phyloP scores from a whole-genome alignment of 2,888 invertebrate species.

The Zygothrica quintamaculata region DNA sequence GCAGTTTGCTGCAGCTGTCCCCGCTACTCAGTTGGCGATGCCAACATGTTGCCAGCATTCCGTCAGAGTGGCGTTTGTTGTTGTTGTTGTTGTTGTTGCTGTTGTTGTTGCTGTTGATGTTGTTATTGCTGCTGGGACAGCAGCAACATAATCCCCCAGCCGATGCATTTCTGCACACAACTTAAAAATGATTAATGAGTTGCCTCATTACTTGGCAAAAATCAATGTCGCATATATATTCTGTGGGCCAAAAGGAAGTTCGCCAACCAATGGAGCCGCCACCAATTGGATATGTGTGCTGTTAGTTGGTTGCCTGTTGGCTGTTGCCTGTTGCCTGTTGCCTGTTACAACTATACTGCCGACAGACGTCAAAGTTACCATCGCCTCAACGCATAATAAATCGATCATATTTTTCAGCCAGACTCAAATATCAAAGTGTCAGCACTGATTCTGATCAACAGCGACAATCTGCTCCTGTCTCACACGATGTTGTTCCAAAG shows the following conservation, averaged over 20 bases:
- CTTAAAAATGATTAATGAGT: slow-evolving; percentile 83
- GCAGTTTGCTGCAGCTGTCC: slow-evolving; percentile 52
- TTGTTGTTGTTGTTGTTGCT: slow-evolving; percentile 34
- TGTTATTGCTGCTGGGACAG: slow-evolving; percentile 26
- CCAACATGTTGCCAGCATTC: slow-evolving; percentile 77
- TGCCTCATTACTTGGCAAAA: slow-evolving; percentile 82
- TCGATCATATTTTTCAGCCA: slow-evolving; percentile 77
- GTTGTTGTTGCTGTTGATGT: slow-evolving; percentile 32
- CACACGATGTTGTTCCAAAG: slow-evolving; percentile 46
- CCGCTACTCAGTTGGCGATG: slow-evolving; percentile 53
- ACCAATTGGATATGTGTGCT: slow-evolving; percentile 34
- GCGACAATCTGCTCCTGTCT: slow-evolving; percentile 64
- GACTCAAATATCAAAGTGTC: slow-evolving; percentile 67
- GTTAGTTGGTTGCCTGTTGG: no score
- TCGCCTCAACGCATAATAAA: slow-evolving; percentile 73
- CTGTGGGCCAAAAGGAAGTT: slow-evolving; percentile 52
- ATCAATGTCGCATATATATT: slow-evolving; percentile 79
- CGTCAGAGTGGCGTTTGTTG: slow-evolving; percentile 49
- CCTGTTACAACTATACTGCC: slow-evolving; percentile 23
- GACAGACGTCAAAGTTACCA: slow-evolving; percentile 17
- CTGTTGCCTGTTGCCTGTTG: slow-evolving; percentile 3
- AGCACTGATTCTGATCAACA: slow-evolving; percentile 58
- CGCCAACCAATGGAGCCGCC: slow-evolving; percentile 30
- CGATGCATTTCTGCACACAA: slow-evolving; percentile 52
- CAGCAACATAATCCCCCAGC: slow-evolving; percentile 74